Base-by-base conservation (phyloP, 2,888 invertebrate species). In the Oscheius sp. region DNA sequence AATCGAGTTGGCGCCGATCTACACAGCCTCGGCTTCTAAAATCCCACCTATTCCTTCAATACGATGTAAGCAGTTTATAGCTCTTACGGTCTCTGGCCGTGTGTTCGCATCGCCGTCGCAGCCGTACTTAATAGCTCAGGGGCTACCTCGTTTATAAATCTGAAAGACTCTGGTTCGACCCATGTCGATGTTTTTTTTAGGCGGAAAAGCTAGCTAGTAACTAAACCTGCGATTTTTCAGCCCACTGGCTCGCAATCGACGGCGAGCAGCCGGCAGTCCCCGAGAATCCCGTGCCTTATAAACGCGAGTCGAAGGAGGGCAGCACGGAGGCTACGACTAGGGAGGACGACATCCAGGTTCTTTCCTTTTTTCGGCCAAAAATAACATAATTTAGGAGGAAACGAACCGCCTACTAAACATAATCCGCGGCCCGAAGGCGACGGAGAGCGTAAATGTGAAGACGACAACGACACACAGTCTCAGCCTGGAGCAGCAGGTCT, bases 201-300 rank as follows among this genome's bases (percentile, higher is more conserved):
- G 21, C 21, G 21, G 21, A 0, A 21, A 21, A 21, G 21, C 21
- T 42, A 32, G 11, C 42, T 11, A 21, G 11, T 29, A 21, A 21
- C 21, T 21, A 21, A 21, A 21, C 21, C 21, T 21, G 21, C 21
- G 21, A 21, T 21, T 70, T 73, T 81, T 50, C 65, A 81, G 81
- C 80, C 0, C 79, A 80, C 62, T 70, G 75, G 59, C 68, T 82
- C 5, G 79, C 77, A 0, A 77, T 62, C 32, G 79, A 82, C 9
- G 82, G 82, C 4, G 75, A 79, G n/a, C 75, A 99, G 89, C 99
- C 99, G 0, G 94, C 96, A 0, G 94, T 98, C 75, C 98, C 98
- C 0, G 99, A 99, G 91, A 99, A 99, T 76, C 86, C 86, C 37
- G 53, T 80, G 0, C 83, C 83, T 5, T n/a, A 32, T 10, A 58